These are phyloP conservation scores for Maccullochella peelii DNA, from an alignment of 2,113 vertebrate genomes.

Conservation along the genomic window DNA sequence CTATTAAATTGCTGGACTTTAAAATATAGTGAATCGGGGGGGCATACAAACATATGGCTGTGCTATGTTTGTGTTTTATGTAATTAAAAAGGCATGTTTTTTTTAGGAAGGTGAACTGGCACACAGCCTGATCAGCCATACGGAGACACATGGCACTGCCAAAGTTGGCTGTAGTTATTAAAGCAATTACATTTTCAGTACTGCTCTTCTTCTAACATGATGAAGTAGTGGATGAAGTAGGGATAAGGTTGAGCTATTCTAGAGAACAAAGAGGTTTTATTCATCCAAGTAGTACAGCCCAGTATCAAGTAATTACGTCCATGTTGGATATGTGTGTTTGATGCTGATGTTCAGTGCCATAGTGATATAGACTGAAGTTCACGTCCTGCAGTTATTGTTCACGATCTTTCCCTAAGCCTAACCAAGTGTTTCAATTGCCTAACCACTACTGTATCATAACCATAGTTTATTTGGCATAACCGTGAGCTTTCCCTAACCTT, in stretches of 20 bases:
- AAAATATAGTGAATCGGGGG: slow-evolving; percentile 50
- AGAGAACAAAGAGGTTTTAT: neutral
- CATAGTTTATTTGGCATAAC: neutral
- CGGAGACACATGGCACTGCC: slow-evolving; percentile 34
- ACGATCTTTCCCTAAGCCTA: neutral
- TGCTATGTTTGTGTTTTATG: slow-evolving; percentile 59
- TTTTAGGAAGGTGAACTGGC: slow-evolving; percentile 39
- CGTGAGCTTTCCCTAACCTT: neutral
- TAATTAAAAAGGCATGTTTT: slow-evolving; percentile 64
- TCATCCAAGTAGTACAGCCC: neutral
- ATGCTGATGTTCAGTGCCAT: neutral
- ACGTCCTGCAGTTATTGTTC: neutral
- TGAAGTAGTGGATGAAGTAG: neutral
- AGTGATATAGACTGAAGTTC: neutral
- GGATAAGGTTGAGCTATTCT: neutral
- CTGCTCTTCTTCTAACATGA: slow-evolving; percentile 11
- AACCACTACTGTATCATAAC: neutral
- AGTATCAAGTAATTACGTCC: neutral
- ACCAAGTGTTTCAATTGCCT: neutral
- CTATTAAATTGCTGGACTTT: slow-evolving; percentile 56
- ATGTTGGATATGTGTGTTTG: neutral
- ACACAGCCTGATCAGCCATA: slow-evolving; percentile 50
- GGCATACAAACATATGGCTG: slow-evolving; percentile 58
- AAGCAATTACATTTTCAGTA: neutral
- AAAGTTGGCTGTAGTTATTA: slow-evolving; percentile 27